Conservation (phyloP, 2,888 invertebrate genomes). For the Drosophila mimica region DNA sequence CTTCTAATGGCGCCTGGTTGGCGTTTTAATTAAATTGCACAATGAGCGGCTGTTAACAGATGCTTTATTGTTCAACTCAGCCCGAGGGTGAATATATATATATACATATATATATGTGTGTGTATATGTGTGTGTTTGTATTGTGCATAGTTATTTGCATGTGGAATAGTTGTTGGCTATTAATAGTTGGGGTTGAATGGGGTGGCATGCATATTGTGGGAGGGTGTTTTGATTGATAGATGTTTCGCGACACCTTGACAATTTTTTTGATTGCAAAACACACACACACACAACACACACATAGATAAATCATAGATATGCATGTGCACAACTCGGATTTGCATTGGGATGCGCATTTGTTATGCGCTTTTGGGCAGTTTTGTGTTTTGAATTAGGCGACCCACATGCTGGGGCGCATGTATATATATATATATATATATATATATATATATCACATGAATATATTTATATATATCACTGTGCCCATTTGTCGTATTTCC, state of each 20-base stretch:
- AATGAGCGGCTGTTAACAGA: slow-evolving; percentile 46
- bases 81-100: slow-evolving; percentile 4
- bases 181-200: slow-evolving; percentile 23
- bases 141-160: slow-evolving; percentile 15
- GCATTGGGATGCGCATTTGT: slow-evolving; percentile 5
- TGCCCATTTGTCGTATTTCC: slow-evolving; percentile 21
- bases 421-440: background rate
- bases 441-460: background rate
- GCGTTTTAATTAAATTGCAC: slow-evolving; percentile 58
- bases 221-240: slow-evolving; percentile 60
- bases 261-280: slow-evolving; percentile 59
- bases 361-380: slow-evolving; percentile 25
- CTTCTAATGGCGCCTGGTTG: slow-evolving; percentile 22
- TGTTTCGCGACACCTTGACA: slow-evolving; percentile 62
- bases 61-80: slow-evolving; percentile 46
- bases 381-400: background rate
- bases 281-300: background rate
- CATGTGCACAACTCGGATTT: background rate
- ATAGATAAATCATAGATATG: background rate
- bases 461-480: background rate
- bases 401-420: background rate
- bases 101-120: background rate
- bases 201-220: background rate
- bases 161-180: slow-evolving; percentile 26
- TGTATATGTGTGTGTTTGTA: background rate